Evolutionary conservation across 2,797 vertebrate species (phyloP).

Genomic region (Poecilia gillii): DNA sequence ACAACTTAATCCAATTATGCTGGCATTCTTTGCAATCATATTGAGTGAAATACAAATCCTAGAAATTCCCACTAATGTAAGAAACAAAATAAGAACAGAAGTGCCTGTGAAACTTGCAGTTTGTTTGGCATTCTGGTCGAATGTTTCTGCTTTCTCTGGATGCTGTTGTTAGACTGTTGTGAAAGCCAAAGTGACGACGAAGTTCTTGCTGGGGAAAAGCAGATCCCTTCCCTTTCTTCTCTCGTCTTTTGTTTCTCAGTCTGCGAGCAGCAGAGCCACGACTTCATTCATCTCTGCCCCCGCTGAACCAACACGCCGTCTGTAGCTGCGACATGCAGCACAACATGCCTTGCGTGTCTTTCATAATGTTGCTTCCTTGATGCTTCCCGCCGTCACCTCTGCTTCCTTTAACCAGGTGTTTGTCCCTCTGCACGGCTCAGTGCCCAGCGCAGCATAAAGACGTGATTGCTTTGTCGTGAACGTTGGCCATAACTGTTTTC

Average conservation of each 20-base stretch:
- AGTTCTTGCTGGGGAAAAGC: slow-evolving; percentile 15
- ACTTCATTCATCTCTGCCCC: neutral
- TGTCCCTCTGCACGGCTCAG: slow-evolving; percentile 12
- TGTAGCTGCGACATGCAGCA: neutral
- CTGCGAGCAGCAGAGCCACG: neutral
- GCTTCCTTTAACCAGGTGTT: slow-evolving; percentile 13
- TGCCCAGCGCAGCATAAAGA: slow-evolving; percentile 20
- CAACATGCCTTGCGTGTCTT: neutral
- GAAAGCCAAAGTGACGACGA: slow-evolving; percentile 4
- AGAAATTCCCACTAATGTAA: neutral
- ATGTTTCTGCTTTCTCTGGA: neutral
- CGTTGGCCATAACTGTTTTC: slow-evolving; percentile 9
- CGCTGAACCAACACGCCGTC: neutral
- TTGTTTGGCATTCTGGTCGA: neutral
- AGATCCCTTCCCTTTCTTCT: neutral
- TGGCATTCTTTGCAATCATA: too few relatives aligned
- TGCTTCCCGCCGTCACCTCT: neutral
- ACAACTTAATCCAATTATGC: neutral
- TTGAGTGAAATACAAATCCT: neutral
- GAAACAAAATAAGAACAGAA: neutral
- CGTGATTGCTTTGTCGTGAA: slow-evolving; percentile 19
- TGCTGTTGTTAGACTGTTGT: slow-evolving; percentile 10
- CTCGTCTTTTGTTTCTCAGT: neutral
- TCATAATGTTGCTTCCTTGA: slow-evolving; percentile 12
- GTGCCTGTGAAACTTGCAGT: neutral